phyloP scores from a whole-genome alignment of 2,113 vertebrate genomes.

The Bos javanicus region DNA sequence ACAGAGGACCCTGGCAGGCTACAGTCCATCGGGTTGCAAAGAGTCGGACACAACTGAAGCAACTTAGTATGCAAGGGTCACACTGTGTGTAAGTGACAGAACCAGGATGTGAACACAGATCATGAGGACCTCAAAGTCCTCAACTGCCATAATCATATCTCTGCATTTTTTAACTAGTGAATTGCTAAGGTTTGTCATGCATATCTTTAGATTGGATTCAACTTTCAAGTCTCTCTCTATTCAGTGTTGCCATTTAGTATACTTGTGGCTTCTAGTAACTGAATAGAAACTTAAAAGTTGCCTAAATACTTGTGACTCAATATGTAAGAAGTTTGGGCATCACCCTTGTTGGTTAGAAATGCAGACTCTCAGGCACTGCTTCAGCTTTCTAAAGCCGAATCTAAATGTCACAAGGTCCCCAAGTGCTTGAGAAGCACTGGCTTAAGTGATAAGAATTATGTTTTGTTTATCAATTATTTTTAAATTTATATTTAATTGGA shows the following conservation, averaged over 20 bases:
- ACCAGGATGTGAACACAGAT: background rate
- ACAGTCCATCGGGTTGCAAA: accelerated
- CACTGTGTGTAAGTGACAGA: background rate
- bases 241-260: background rate
- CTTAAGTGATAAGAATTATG: background rate
- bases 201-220: background rate
- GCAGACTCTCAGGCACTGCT: background rate
- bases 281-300: background rate
- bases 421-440: background rate
- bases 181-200: background rate
- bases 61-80: background rate
- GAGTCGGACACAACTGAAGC: background rate
- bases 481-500: background rate
- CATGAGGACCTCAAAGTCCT: background rate
- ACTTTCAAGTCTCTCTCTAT: background rate
- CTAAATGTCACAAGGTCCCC: background rate
- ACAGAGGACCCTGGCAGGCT: background rate
- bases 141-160: background rate
- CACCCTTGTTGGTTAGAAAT: background rate
- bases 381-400: background rate
- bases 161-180: background rate
- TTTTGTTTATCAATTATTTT: background rate
- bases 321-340: background rate
- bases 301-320: background rate
- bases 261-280: background rate